Percentiles rank a stretch among this genome's conserved stretches.
Conservation (phyloP, 2,888 invertebrate species). For the Nemurella pictetii region DNA sequence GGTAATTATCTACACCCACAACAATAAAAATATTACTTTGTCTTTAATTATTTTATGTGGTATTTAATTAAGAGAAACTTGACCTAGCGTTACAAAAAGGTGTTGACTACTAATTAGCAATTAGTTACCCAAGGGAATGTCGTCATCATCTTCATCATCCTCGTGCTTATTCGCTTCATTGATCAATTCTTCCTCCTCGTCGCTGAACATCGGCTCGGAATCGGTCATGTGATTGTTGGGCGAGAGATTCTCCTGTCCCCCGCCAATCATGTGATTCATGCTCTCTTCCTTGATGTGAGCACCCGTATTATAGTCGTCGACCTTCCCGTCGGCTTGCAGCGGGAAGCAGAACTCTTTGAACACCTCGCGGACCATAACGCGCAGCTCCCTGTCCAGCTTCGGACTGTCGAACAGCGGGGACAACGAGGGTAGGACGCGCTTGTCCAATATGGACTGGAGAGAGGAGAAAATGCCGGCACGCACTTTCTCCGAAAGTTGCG, state of each 20-base stretch:
- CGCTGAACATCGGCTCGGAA: constrained; percentile 77
- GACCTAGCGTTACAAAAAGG: not conserved
- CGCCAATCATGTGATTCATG: constrained; percentile 41
- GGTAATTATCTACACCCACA: not conserved
- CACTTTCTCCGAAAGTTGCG: constrained; percentile 76
- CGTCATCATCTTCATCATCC: constrained; percentile 72
- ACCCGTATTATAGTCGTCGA: constrained; percentile 23
- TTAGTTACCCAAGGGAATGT: constrained; percentile 63
- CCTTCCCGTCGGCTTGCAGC: constrained; percentile 58
- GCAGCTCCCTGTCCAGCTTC: constrained; percentile 81
- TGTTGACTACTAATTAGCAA: not conserved
- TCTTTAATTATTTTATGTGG: not conserved
- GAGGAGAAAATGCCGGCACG: constrained; percentile 81
- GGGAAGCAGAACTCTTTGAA: constrained; percentile 86
- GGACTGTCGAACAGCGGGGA: constrained; percentile 86
- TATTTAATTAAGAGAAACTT: too few species aligned
- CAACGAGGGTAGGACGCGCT: constrained; percentile 85
- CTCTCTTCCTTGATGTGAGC: constrained; percentile 44
- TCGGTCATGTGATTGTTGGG: constrained; percentile 39
- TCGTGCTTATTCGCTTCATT: constrained; percentile 1
- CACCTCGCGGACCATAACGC: constrained; percentile 82
- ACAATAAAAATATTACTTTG: not conserved
- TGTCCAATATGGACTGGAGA: constrained; percentile 83
- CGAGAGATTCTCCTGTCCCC: constrained; percentile 44
- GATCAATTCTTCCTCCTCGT: constrained; percentile 73